Percentiles rank a stretch among this genome's conserved stretches.
Evolutionary conservation across 2,113 vertebrate genomes (phyloP).

Genomic region (Craseonycteris thonglongyai): DNA sequence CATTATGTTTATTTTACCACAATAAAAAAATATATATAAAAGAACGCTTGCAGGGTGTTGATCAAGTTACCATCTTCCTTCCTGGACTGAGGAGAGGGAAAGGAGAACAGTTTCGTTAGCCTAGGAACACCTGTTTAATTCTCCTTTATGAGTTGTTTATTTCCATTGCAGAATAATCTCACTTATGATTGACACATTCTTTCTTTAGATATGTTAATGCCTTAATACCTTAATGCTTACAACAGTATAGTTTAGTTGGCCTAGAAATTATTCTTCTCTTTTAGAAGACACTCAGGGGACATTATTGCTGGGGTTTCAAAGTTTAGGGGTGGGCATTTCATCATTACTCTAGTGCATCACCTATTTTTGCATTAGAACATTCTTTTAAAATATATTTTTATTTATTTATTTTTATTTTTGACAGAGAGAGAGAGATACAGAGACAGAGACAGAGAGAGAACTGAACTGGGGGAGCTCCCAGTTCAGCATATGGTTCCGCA

Average conservation of each 20-base stretch:
- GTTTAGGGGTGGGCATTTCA: neutral
- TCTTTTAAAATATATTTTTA: too few relatives aligned
- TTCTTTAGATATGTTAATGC: constrained; percentile 29
- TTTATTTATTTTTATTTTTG: too few relatives aligned
- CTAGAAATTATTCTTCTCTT: neutral
- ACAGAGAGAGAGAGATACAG: too few relatives aligned
- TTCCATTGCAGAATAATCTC: neutral
- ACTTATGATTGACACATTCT: neutral
- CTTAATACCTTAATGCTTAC: neutral
- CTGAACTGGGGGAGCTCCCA: too few relatives aligned
- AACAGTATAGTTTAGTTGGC: neutral
- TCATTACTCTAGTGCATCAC: neutral
- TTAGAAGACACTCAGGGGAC: neutral
- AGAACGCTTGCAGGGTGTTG: neutral
- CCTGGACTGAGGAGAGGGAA: neutral
- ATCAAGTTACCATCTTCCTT: neutral
- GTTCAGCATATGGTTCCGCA: too few relatives aligned
- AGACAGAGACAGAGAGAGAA: too few relatives aligned
- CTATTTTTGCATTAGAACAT: neutral
- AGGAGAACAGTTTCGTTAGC: neutral
- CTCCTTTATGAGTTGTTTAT: neutral
- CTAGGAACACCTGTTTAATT: neutral
- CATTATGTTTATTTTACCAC: neutral
- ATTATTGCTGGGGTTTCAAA: neutral
- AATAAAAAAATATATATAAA: neutral